Conservation (phyloP, 2,797 vertebrate genomes). For the Acanthis flammea region DNA sequence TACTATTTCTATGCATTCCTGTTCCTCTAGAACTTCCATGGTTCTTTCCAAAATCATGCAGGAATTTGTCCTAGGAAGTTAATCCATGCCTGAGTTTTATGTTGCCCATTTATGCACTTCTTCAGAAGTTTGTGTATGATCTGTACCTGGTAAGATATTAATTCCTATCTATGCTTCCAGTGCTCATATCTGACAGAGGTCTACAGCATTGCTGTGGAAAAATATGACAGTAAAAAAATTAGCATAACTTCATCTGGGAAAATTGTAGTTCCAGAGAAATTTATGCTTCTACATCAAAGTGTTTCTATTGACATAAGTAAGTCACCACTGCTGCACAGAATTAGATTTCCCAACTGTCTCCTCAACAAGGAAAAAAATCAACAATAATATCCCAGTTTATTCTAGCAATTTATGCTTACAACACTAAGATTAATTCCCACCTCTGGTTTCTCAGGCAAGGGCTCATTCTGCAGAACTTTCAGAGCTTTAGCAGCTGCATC, state of each 20-base stretch:
- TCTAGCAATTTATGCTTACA: neutral
- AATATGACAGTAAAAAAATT: constrained; percentile 23
- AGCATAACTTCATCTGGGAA: neutral
- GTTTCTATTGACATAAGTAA: neutral
- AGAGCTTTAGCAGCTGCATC: constrained; percentile 93
- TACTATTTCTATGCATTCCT: neutral
- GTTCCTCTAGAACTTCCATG: neutral
- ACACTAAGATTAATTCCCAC: constrained; percentile 59
- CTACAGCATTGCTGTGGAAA: constrained; percentile 43
- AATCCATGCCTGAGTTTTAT: neutral
- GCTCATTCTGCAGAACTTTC: constrained; percentile 92
- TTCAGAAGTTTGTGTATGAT: neutral
- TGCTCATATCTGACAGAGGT: constrained; percentile 21
- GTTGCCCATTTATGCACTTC: neutral
- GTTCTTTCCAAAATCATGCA: neutral
- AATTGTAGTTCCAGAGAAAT: neutral
- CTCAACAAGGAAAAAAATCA: neutral
- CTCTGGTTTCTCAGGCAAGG: constrained; percentile 86
- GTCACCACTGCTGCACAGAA: neutral
- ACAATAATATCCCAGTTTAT: neutral
- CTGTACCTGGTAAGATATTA: constrained; percentile 4
- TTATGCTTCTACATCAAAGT: neutral
- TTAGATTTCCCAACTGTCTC: neutral
- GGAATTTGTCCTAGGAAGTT: neutral
- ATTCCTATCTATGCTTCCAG: constrained; percentile 27